Evolutionary conservation across 2,113 vertebrate species (phyloP).

Genomic region (Plectropomus leopardus): DNA sequence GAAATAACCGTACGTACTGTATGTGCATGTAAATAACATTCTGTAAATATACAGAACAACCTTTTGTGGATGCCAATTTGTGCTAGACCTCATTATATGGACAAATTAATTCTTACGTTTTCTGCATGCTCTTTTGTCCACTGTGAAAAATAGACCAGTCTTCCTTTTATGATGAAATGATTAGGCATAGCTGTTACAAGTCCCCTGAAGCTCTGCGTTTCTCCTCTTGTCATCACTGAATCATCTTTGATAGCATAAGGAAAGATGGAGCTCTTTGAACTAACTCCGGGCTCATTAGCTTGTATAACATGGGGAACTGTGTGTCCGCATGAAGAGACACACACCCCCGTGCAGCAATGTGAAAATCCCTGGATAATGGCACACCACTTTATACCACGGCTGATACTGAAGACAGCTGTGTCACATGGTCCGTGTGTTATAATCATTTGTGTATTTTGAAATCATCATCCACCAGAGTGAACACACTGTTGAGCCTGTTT

Average conservation of each 20-base stretch:
- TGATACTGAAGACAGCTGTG: not conserved
- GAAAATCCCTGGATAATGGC: slow-evolving; percentile 10
- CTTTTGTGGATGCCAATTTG: slow-evolving; percentile 22
- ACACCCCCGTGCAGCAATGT: not conserved
- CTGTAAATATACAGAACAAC: slow-evolving; percentile 7
- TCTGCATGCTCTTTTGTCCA: slow-evolving; percentile 5
- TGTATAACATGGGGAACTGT: slow-evolving; percentile 51
- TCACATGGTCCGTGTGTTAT: not conserved
- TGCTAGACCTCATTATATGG: slow-evolving; percentile 28
- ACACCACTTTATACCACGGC: not conserved
- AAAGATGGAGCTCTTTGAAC: slow-evolving; percentile 39
- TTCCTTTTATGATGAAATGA: slow-evolving; percentile 52
- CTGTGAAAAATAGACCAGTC: slow-evolving; percentile 23
- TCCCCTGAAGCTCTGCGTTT: slow-evolving; percentile 17
- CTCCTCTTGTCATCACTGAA: slow-evolving; percentile 34
- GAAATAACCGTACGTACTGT: not conserved
- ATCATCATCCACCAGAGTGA: not conserved
- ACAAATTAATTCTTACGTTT: slow-evolving; percentile 44
- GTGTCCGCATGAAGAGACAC: slow-evolving; percentile 12
- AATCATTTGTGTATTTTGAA: not conserved
- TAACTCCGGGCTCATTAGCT: slow-evolving; percentile 40
- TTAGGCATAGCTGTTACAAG: slow-evolving; percentile 28
- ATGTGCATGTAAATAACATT: slow-evolving; percentile 17
- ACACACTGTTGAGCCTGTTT: not conserved
- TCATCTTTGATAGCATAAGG: slow-evolving; percentile 40